These are phyloP conservation scores for Sebastolobus altivelis DNA, from an alignment of 2,797 vertebrate genomes.

Conservation along the genomic window DNA sequence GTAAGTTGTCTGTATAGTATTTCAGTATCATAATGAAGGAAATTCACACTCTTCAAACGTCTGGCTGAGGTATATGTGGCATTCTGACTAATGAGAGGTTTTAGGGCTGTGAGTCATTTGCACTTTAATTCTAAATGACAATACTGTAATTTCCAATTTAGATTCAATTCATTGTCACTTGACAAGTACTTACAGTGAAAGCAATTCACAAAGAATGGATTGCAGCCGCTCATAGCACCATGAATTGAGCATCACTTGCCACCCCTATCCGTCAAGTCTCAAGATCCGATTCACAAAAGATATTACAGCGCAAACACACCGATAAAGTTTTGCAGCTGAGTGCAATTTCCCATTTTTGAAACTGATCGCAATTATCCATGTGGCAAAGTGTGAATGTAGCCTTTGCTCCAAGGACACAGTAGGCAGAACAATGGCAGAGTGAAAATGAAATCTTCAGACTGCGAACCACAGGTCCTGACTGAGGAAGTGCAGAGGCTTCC, in stretches of 20 bases:
- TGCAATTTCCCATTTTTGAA: not conserved
- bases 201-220: not conserved
- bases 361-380: not conserved
- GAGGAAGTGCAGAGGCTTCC: not conserved
- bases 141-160: slow-evolving; percentile 23
- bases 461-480: not conserved
- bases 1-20: not conserved
- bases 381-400: not conserved
- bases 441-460: not conserved
- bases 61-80: slow-evolving; percentile 7
- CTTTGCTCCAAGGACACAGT: not conserved
- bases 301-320: not conserved
- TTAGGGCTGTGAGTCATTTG: not conserved
- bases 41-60: not conserved
- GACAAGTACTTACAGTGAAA: slow-evolving; percentile 17
- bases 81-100: slow-evolving; percentile 25
- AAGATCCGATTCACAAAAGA: not conserved
- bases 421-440: not conserved
- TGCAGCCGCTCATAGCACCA: not conserved
- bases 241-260: not conserved
- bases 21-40: not conserved
- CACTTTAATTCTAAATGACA: slow-evolving; percentile 13
- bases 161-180: slow-evolving; percentile 1
- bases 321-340: not conserved
- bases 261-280: not conserved